Percentiles rank a stretch among this genome's conserved stretches.
These are phyloP conservation scores for Tympanoctomys barrerae DNA, from an alignment of 2,797 vertebrate species.

Conservation along the genomic window DNA sequence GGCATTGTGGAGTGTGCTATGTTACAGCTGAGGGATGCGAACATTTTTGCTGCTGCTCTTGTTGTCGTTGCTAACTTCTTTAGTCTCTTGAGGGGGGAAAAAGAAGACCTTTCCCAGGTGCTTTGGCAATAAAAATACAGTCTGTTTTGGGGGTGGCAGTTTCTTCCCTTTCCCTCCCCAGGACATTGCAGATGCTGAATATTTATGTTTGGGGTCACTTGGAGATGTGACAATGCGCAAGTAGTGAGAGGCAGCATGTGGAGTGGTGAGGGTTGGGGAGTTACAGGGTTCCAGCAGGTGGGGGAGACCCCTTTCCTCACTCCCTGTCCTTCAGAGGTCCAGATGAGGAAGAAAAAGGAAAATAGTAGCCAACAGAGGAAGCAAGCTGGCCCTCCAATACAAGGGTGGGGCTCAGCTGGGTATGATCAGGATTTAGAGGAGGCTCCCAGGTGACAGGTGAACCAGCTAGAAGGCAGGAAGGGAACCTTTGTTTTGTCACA, in stretches of 20 bases:
- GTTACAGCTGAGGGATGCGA: background rate
- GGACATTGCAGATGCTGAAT: background rate
- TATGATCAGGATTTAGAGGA: slow-evolving; percentile 6
- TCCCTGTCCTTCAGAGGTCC: background rate
- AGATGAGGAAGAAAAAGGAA: background rate
- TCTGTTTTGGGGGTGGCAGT: background rate
- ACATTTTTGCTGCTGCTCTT: background rate
- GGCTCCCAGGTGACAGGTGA: background rate
- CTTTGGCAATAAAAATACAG: background rate
- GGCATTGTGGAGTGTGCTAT: background rate
- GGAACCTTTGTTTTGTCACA: background rate
- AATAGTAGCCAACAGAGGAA: background rate
- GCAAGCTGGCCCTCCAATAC: background rate
- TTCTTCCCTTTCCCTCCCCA: background rate
- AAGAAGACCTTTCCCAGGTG: background rate
- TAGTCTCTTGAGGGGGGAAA: background rate
- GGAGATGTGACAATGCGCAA: background rate
- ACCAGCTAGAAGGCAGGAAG: background rate
- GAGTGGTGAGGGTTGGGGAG: background rate
- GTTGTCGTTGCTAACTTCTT: background rate
- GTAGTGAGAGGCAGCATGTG: background rate
- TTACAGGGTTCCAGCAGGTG: background rate
- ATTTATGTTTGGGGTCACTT: background rate
- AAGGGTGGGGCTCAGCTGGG: background rate
- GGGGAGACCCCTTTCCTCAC: background rate